Conservation (phyloP, 2,113 vertebrate genomes). For the Siniperca chuatsi region DNA sequence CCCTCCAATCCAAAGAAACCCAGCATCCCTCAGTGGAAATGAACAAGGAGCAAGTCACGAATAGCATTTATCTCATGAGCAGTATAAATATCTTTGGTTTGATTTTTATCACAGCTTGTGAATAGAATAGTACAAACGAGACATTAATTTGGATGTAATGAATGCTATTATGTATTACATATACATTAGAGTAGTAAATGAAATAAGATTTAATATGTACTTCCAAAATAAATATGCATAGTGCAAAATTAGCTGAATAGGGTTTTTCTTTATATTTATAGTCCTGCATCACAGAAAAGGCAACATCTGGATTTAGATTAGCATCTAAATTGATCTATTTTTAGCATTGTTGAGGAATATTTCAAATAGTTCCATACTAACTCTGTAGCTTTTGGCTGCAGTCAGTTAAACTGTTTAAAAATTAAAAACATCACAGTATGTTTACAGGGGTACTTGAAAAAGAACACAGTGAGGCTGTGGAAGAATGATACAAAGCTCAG, state of each 20-base stretch:
- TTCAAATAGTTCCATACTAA: background rate
- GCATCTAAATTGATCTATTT: constrained; percentile 1
- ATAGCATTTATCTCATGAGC: constrained; percentile 60
- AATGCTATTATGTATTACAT: constrained; percentile 41
- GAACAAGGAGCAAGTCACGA: constrained; percentile 62
- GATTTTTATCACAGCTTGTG: constrained; percentile 67
- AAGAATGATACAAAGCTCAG: constrained; percentile 31
- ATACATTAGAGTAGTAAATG: constrained; percentile 27
- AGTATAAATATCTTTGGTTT: constrained; percentile 64
- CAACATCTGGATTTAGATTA: constrained; percentile 22
- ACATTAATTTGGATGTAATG: constrained; percentile 14
- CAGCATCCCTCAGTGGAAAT: constrained; percentile 54
- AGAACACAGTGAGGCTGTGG: constrained; percentile 25
- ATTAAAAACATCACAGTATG: constrained; percentile 30
- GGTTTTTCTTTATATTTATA: constrained; percentile 36
- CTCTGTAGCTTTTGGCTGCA: constrained; percentile 37
- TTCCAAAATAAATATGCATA: constrained; percentile 7
- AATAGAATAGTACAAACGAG: constrained; percentile 51
- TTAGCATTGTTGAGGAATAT: constrained; percentile 33
- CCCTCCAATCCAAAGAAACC: constrained; percentile 53
- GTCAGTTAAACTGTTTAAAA: constrained; percentile 8
- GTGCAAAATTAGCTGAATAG: constrained; percentile 29
- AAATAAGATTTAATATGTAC: constrained; percentile 34
- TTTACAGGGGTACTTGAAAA: constrained; percentile 39
- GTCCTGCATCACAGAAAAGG: constrained; percentile 3